Percentiles rank a stretch among this genome's conserved stretches.
Conservation (phyloP, 2,797 vertebrate species). For the Cichlasoma orientale region DNA sequence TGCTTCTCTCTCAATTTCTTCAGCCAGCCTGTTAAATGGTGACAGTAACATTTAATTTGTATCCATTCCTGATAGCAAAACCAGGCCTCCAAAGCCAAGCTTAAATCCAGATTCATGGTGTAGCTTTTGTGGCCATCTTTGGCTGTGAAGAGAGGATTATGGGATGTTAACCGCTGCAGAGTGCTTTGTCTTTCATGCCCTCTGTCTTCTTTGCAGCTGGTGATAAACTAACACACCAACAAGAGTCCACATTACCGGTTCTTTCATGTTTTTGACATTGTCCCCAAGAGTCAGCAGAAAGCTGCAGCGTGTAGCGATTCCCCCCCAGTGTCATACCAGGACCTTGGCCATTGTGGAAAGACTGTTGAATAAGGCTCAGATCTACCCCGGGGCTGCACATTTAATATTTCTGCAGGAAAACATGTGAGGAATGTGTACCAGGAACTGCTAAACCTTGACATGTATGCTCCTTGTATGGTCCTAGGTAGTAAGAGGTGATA, state of each 20-base stretch:
- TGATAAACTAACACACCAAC: background rate
- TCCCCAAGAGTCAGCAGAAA: no score
- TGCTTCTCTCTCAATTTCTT: background rate
- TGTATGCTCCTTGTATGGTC: conserved; percentile 8
- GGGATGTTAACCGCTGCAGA: background rate
- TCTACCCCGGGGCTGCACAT: background rate
- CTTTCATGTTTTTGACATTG: background rate
- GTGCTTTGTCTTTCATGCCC: background rate
- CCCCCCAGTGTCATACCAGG: background rate
- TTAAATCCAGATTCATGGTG: background rate
- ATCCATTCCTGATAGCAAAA: background rate
- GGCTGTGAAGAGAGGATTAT: background rate
- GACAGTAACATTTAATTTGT: background rate
- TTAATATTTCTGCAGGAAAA: conserved; percentile 15
- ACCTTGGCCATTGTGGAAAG: background rate
- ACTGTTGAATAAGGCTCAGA: background rate
- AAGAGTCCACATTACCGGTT: background rate
- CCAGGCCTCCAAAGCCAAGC: background rate
- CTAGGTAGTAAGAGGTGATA: conserved; percentile 24
- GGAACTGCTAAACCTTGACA: conserved; percentile 29
- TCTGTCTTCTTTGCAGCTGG: background rate
- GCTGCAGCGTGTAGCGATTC: background rate
- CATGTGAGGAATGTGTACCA: conserved; percentile 20
- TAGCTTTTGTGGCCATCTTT: background rate
- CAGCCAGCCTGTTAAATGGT: background rate